These are phyloP conservation scores for Rhyacophila evoluta DNA, from an alignment of 2,888 invertebrate genomes.

Conservation along the genomic window DNA sequence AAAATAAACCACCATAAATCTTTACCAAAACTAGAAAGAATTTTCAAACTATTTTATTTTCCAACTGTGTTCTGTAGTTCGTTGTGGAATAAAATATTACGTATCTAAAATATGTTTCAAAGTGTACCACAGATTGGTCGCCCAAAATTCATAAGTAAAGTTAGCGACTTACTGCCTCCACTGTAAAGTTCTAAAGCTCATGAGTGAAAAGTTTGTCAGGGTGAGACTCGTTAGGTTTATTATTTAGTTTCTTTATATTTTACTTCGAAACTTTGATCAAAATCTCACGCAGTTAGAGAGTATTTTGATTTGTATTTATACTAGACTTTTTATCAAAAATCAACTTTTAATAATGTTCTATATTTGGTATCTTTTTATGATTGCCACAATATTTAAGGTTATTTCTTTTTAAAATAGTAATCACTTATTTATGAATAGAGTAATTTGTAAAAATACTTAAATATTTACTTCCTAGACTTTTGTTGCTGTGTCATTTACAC, in stretches of 20 bases:
- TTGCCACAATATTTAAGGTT: too few species aligned
- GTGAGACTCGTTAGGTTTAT: neutral
- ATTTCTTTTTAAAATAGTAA: too few species aligned
- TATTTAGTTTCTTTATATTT: neutral
- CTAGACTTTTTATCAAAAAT: too few species aligned
- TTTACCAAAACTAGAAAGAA: neutral
- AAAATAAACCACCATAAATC: too few species aligned
- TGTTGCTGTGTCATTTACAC: too few species aligned
- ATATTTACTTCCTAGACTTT: too few species aligned
- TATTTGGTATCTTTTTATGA: too few species aligned
- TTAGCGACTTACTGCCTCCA: constrained; percentile 4
- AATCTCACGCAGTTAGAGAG: neutral
- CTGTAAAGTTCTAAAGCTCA: constrained; percentile 2
- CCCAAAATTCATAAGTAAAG: neutral
- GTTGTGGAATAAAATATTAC: neutral
- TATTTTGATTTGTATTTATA: neutral
- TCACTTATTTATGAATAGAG: too few species aligned
- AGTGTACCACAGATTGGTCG: neutral
- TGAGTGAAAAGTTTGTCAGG: constrained; percentile 7
- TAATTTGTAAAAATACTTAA: too few species aligned
- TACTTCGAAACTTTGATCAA: neutral
- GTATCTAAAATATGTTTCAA: neutral
- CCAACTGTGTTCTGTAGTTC: too few species aligned
- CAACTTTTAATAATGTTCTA: too few species aligned
- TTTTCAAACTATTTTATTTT: neutral